Evolutionary conservation across 2,797 vertebrate species (phyloP).

Genomic region (Anisognathus igniventris): DNA sequence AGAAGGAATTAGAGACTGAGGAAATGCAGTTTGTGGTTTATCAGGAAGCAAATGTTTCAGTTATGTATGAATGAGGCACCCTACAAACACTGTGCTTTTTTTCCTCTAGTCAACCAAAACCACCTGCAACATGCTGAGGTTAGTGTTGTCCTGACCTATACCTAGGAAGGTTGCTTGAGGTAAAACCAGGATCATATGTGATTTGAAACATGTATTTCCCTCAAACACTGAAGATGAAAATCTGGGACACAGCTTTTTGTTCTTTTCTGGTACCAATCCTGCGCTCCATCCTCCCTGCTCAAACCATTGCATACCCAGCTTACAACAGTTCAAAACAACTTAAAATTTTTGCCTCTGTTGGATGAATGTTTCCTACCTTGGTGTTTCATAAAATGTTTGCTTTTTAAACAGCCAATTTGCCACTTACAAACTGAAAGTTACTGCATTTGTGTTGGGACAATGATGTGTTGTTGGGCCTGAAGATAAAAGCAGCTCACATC

Average conservation of each 20-base stretch:
- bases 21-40: background rate
- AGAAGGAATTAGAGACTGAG: background rate
- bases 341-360: background rate
- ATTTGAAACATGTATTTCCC: background rate
- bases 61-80: background rate
- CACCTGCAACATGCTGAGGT: background rate
- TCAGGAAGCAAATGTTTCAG: background rate
- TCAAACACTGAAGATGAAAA: background rate
- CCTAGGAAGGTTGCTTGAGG: background rate
- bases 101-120: background rate
- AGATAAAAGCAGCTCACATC: fast-evolving
- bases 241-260: background rate
- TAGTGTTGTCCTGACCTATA: background rate
- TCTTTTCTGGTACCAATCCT: background rate
- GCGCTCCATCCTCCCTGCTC: background rate
- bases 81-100: background rate
- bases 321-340: background rate
- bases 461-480: background rate
- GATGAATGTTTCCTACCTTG: background rate
- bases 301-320: background rate
- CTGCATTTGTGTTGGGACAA: background rate
- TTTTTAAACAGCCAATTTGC: background rate
- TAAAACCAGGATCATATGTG: background rate
- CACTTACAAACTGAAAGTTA: background rate
- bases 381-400: background rate